Base-by-base conservation (phyloP, 2,113 vertebrate genomes). In the Dascyllus trimaculatus region DNA sequence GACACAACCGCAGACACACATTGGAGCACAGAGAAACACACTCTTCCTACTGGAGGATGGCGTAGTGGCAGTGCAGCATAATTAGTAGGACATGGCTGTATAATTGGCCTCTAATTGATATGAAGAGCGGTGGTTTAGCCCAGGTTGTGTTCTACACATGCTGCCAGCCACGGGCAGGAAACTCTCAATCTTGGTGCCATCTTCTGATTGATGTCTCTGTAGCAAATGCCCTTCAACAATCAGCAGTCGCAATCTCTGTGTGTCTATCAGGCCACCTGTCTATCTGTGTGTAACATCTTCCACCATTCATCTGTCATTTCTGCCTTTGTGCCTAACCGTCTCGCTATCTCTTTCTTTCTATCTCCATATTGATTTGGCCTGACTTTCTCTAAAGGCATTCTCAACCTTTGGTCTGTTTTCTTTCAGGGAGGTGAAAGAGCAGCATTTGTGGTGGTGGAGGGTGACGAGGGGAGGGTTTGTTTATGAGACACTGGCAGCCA, bases 71-170 rank as follows among this genome's bases (percentile, higher is more conserved):
- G 71, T 29, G 59, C 58, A 68, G 81, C 56, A 64, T 93, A 92
- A 93, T 90, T 93, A 93, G 77, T 45, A 71, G 86, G 85, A 93
- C 86, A 91, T 64, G 85, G 80, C 63, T 88, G 58, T 78, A 68
- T 91, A 93, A 93, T 91, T 91, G 88, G 75, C 72, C 77, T 89
- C 69, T 92, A 89, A 94, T 88, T 93, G 88, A 91, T 87, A 91
- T 73, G 79, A 92, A 82, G 85, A 90, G 76, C 75, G 46, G 75
- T 35, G 65, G 59, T 83, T 66, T 72, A 69, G 76, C 63, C 81
- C 73, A 58, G 81, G 64, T 80, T 86, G 53, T 85, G 80, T 84
- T 76, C 48, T 58, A 85, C 80, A 89, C 71, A 65, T 78, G 62
- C 78, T 75, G 68, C 70, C 45, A 60, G 65, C 61, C 21, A 40